Evolutionary conservation across 2,113 vertebrate species (phyloP), one percentile per base, ranked within the genome.

Genomic region (Corydoras maculifer): DNA sequence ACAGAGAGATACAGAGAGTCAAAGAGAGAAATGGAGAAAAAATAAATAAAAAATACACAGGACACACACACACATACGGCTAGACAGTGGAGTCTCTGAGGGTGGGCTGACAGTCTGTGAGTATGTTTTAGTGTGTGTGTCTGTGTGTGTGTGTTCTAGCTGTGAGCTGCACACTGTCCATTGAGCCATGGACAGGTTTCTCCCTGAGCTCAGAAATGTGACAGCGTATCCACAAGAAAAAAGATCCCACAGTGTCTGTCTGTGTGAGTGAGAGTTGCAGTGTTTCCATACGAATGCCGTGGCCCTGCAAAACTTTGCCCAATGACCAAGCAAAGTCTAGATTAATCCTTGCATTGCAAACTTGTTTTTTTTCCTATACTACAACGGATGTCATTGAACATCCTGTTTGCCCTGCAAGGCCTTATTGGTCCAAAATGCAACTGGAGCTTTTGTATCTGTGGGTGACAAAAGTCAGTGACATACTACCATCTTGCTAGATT

Each of bases 101-200:
- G 69, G 53, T 70, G 61, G 66, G 48, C 61, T 69, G 54, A 70
- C 68, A 72, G 66, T 67, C 65, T n/a, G 13, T 66, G 64, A 53
- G 64, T 53, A 12, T 30, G 12, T 25, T 35, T 50, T n/a, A 49
- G 15, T 53, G 55, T 51, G 53, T 54, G 67, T 51, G 53, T 69
- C 18, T 48, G 4, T 48, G 62, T 76, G 59, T 58, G 68, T 58
- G 62, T 64, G 62, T 32, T 73, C 68, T 68, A 71, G 69, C 69
- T 75, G 73, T 72, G 73, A 72, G 69, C 69, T 75, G 69, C 15
- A 51, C 58, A 62, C 67, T 72, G 73, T 72, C 73, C 69, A 68
- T 63, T 71, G 68, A 78, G 64, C 77, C 69, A 75, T 78, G 74
- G 73, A 75, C 69, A 63, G 65, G 59, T 18, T 51, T 59, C 65